Evolutionary conservation across 92 coral and sea anemone species (phyloP).

Genomic region (Parazoanthus atlanticus): DNA sequence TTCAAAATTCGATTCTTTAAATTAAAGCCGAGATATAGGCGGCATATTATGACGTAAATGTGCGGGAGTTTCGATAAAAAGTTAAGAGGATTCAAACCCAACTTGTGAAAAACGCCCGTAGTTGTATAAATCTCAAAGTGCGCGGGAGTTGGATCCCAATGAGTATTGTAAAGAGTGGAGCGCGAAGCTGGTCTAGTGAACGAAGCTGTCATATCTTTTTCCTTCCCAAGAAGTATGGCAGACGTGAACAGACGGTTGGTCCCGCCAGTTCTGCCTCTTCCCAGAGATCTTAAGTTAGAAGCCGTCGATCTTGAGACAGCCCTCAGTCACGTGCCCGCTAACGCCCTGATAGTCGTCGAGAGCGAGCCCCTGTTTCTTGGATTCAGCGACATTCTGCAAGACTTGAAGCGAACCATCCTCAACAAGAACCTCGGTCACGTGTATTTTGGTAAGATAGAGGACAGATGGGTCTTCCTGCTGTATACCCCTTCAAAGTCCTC

Average conservation of each 20-base stretch:
- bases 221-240: not conserved
- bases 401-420: slow-evolving; percentile 34
- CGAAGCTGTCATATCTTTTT: not conserved
- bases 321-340: slow-evolving; percentile 36
- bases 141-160: too few species aligned
- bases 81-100: too few species aligned
- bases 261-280: not conserved
- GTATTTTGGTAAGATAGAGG: slow-evolving; percentile 34
- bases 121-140: too few species aligned
- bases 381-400: slow-evolving; percentile 18
- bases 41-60: too few species aligned
- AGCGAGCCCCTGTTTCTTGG: slow-evolving; percentile 29
- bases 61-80: too few species aligned
- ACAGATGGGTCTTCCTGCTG: slow-evolving; percentile 34
- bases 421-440: slow-evolving; percentile 26
- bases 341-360: slow-evolving; percentile 34
- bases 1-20: too few species aligned
- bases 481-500: not conserved
- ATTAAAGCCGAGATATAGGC: too few species aligned
- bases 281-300: slow-evolving; percentile 21
- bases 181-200: too few species aligned
- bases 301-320: slow-evolving; percentile 19
- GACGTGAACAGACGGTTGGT: not conserved
- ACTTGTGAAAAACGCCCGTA: too few species aligned
- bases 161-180: too few species aligned